Base-by-base conservation (phyloP, 2,113 vertebrate genomes). In the Sisor rabdophorus region DNA sequence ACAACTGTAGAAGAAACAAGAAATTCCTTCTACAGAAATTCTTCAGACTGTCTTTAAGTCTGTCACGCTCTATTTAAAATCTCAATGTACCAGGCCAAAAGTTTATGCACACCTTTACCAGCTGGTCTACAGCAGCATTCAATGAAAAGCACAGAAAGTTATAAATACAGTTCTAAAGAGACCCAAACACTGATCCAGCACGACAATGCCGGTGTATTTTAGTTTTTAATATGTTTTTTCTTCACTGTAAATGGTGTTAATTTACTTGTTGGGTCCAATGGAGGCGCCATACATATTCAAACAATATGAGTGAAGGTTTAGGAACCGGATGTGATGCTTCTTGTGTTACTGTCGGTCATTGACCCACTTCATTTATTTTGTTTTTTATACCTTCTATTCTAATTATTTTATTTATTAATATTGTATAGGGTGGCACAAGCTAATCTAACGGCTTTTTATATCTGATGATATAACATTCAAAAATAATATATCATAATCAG, bases 1-100 rank as follows among this genome's bases (percentile, higher is more conserved):
- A 86, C 96, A 98, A 88, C n/a, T 26, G 17, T 36, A 58, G 61
- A 11, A 77, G n/a, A 54, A 44, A 26, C 69, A 63, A 10, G 40
- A 40, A 26, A 5, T 15, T 5, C 55, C 19, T 17, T 63, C 9
- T 3, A 20, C 30, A 20, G 28, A 11, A 36, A 4, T 32, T 11
- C 30, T 63, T n/a, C n/a, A n/a, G n/a, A n/a, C n/a, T n/a, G n/a
- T n/a, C n/a, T n/a, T n/a, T n/a, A n/a, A n/a, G n/a, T n/a, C n/a
- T n/a, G n/a, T n/a, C n/a, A n/a, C n/a, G n/a, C n/a, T 44, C 8
- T 44, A 44, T 44, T 44, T 8, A 44, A 44, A 44, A 44, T 9
- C 40, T 44, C 8, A 10, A 44, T 4, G 9, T 44, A 44, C 40
- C 4, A 7, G 5, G 4, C 9, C 9, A 44, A 44, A 44, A 10